A percentile compares a stretch with the other conserved stretches of the same genome.
Conservation (phyloP, 2,888 invertebrate genomes). For the Andrena flavipes region DNA sequence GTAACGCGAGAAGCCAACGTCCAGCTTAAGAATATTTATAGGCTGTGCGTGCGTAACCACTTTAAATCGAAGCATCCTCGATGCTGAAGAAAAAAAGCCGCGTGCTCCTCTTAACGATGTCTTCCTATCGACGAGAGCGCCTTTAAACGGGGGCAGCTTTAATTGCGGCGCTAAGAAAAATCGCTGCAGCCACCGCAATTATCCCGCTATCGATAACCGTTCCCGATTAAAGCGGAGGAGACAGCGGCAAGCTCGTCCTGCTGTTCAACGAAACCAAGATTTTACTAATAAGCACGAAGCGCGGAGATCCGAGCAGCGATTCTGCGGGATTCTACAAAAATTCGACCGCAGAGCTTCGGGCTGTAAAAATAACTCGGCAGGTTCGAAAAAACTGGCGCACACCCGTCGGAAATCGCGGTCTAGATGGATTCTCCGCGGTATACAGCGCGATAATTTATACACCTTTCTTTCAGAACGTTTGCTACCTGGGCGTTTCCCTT, state of each 20-base stretch:
- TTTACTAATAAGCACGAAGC: background rate
- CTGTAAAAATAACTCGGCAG: slow-evolving; percentile 17
- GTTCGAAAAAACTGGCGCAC: background rate
- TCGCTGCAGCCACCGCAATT: background rate
- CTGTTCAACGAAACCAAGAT: background rate
- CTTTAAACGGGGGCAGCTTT: slow-evolving; percentile 15
- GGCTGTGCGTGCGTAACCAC: slow-evolving; percentile 62
- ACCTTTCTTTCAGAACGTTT: background rate
- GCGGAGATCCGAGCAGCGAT: background rate
- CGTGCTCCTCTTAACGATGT: slow-evolving; percentile 35
- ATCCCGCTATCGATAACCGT: background rate
- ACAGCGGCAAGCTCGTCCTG: too few species aligned
- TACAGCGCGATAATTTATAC: background rate
- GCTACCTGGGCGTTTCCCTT: too few species aligned
- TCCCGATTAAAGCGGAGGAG: background rate
- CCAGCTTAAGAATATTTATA: slow-evolving; percentile 70
- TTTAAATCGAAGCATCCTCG: slow-evolving; percentile 63
- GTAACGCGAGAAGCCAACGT: slow-evolving; percentile 69
- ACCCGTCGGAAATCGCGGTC: background rate
- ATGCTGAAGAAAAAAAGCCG: slow-evolving; percentile 48
- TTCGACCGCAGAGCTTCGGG: background rate
- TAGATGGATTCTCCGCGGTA: background rate
- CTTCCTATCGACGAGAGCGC: slow-evolving; percentile 8
- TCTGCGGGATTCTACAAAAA: background rate
- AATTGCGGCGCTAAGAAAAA: background rate